These are phyloP conservation scores for Steinernema khuongi DNA, from an alignment of 1,140 invertebrate genomes.

Conservation along the genomic window DNA sequence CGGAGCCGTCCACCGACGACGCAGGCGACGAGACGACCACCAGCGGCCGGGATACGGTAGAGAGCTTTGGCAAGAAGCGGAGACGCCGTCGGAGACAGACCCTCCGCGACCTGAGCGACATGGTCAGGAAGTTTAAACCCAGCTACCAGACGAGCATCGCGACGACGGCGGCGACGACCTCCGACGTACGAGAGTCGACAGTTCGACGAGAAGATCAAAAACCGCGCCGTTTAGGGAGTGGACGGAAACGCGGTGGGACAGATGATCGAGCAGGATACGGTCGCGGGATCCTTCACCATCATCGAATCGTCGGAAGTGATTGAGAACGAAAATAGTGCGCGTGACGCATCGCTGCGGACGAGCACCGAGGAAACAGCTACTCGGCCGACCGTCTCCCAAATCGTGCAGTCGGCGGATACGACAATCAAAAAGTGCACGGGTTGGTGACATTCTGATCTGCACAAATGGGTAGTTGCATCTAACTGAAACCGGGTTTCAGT, in stretches of 20 bases:
- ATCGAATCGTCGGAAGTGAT: slow-evolving; percentile 15
- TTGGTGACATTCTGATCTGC: not conserved
- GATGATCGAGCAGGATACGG: slow-evolving; percentile 7
- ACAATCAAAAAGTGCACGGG: not conserved
- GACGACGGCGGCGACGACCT: too few species aligned
- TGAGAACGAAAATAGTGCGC: not conserved
- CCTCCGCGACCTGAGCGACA: not conserved
- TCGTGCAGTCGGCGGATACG: not conserved
- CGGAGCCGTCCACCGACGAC: not conserved
- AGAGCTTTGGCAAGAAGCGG: not conserved
- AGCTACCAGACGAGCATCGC: not conserved
- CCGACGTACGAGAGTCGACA: too few species aligned
- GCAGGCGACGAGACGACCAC: not conserved
- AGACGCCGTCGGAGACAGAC: not conserved
- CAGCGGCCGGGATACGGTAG: too few species aligned
- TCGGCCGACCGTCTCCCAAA: not conserved
- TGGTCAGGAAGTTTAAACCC: slow-evolving; percentile 7
- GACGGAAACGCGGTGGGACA: not conserved
- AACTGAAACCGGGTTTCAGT: too few species aligned
- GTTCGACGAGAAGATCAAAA: not conserved
- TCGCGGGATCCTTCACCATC: not conserved
- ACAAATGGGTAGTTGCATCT: not conserved
- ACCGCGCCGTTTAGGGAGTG: not conserved
- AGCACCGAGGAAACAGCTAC: not conserved
- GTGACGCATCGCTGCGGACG: not conserved